These are phyloP conservation scores for Oxygymnocypris stewartii DNA, from an alignment of 2,113 vertebrate genomes.

Conservation along the genomic window DNA sequence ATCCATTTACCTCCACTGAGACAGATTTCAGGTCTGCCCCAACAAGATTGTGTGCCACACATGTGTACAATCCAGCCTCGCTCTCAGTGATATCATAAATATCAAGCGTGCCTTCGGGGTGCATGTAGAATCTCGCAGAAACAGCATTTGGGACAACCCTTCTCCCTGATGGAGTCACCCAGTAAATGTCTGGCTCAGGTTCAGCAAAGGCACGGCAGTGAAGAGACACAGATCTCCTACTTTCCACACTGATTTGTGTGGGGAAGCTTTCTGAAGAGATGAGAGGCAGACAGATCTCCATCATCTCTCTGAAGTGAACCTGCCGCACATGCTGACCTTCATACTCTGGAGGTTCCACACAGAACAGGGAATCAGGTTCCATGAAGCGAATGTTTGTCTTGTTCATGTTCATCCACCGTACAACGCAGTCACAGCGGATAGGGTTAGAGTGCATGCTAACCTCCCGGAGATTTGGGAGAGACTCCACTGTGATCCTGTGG, in stretches of 20 bases:
- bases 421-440: conserved; percentile 95
- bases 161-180: conserved; percentile 90
- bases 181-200: conserved; percentile 96
- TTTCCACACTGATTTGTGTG: conserved; percentile 77
- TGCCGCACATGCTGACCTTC: conserved; percentile 94
- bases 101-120: conserved; percentile 92
- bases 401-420: conserved; percentile 99
- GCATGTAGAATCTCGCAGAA: conserved; percentile 89
- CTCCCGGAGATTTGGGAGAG: conserved; percentile 93
- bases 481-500: conserved; percentile 89
- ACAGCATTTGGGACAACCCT: conserved; percentile 85
- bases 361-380: conserved; percentile 94
- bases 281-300: conserved; percentile 95
- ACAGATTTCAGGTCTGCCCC: conserved; percentile 94
- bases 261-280: conserved; percentile 96
- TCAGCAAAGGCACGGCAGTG: conserved; percentile 96
- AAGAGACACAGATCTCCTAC: conserved; percentile 85
- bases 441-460: conserved; percentile 98
- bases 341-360: conserved; percentile 93
- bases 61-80: conserved; percentile 95
- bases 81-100: conserved; percentile 84
- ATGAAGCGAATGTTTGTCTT: conserved; percentile 94
- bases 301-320: conserved; percentile 97
- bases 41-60: conserved; percentile 94
- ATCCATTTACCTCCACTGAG: conserved; percentile 89